phyloP scores from a whole-genome alignment of 1,140 invertebrate species.

The Drosophila fuyamai region DNA sequence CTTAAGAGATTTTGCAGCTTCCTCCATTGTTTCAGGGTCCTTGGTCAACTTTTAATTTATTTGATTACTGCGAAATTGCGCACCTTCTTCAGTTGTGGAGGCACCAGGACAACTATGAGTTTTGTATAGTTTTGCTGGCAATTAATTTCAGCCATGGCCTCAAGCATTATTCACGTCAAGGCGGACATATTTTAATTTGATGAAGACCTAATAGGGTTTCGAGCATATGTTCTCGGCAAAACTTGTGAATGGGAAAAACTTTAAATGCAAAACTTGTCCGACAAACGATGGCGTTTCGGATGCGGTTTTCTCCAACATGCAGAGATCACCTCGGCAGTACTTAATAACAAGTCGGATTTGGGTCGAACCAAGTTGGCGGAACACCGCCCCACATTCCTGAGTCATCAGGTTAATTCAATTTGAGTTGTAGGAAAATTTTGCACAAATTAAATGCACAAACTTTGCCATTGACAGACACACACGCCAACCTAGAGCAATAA shows the following conservation, averaged over 20 bases:
- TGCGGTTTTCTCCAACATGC: constrained; percentile 1
- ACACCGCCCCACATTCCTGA: constrained; percentile 26
- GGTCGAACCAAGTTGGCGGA: constrained; percentile 15
- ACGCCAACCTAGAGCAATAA: constrained; percentile 54
- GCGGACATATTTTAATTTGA: constrained; percentile 58
- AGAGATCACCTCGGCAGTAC: neutral
- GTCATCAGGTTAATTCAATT: constrained; percentile 78
- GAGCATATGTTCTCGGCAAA: constrained; percentile 48
- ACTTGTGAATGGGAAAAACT: constrained; percentile 51
- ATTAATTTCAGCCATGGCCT: constrained; percentile 66
- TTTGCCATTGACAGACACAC: constrained; percentile 68
- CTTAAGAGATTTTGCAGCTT: constrained; percentile 52
- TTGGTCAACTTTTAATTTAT: constrained; percentile 71
- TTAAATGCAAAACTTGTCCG: constrained; percentile 53
- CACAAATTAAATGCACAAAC: constrained; percentile 78
- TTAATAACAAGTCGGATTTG: neutral
- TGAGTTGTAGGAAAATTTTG: constrained; percentile 76
- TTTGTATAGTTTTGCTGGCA: constrained; percentile 69
- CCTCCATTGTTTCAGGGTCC: constrained; percentile 59
- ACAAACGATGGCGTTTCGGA: constrained; percentile 27
- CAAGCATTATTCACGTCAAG: constrained; percentile 38
- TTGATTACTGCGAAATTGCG: constrained; percentile 54
- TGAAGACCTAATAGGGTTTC: constrained; percentile 49
- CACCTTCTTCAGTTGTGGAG: constrained; percentile 49
- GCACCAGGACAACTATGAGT: constrained; percentile 19